Conservation (phyloP, 2,113 vertebrate species). For the Pholis gunnellus region DNA sequence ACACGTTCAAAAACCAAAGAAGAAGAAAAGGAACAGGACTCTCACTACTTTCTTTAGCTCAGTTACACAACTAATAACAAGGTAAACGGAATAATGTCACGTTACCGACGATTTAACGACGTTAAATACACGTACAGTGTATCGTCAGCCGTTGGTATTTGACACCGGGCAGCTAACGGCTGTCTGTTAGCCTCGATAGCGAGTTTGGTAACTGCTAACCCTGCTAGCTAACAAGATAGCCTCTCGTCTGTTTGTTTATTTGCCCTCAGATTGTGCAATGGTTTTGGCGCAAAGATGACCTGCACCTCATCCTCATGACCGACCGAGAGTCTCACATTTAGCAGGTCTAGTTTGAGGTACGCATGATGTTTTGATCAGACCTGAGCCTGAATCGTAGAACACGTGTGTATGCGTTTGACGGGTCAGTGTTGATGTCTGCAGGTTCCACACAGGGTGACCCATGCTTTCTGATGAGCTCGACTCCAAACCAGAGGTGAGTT, state of each 20-base stretch:
- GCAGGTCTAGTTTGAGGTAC: conserved; percentile 50
- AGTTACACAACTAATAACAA: neutral
- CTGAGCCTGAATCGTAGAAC: neutral
- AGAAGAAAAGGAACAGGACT: neutral
- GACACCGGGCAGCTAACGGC: neutral
- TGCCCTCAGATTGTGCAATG: conserved; percentile 47
- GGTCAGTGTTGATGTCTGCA: conserved; percentile 52
- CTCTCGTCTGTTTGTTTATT: conserved; percentile 2
- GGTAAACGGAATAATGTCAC: neutral
- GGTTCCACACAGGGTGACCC: conserved; percentile 89
- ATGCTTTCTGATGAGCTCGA: conserved; percentile 99
- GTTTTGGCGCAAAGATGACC: conserved; percentile 65
- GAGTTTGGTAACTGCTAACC: conserved; percentile 58
- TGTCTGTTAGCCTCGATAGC: conserved; percentile 27
- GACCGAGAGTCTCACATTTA: neutral
- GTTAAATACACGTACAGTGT: fast-evolving
- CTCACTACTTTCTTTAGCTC: neutral
- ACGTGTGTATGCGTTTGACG: fast-evolving
- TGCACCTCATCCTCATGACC: conserved; percentile 50
- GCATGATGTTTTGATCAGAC: neutral
- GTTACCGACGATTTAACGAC: neutral
- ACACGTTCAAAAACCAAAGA: neutral
- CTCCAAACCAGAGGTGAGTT: conserved; percentile 96
- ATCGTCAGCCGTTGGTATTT: neutral
- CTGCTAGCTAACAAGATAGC: conserved; percentile 50